Evolutionary conservation across 2,888 invertebrate genomes (phyloP).

Genomic region (Lottia scabra): DNA sequence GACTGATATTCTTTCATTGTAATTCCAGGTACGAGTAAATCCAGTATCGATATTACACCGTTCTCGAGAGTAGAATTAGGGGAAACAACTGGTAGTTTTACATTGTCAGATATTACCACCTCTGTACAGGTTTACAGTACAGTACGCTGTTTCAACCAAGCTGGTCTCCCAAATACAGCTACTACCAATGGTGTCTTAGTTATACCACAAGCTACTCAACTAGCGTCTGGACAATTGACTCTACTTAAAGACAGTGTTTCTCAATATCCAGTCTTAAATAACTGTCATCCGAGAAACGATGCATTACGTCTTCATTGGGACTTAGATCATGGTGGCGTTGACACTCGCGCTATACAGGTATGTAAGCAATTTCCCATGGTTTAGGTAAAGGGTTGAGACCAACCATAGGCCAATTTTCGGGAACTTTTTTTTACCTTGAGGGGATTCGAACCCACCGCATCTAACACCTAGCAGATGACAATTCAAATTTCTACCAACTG

Average conservation of each 20-base stretch:
- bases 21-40: too few species aligned
- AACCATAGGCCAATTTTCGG: too few species aligned
- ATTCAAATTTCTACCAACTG: too few species aligned
- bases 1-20: too few species aligned
- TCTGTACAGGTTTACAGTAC: slow-evolving; percentile 19
- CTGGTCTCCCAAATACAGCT: slow-evolving; percentile 14
- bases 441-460: too few species aligned
- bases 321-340: background rate
- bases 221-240: background rate
- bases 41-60: background rate
- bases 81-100: background rate
- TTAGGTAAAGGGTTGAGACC: too few species aligned
- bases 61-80: background rate
- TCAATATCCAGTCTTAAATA: background rate
- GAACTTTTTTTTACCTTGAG: too few species aligned
- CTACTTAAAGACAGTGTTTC: background rate
- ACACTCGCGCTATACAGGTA: background rate
- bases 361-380: background rate
- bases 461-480: too few species aligned
- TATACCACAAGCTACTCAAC: background rate
- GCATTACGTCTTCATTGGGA: background rate
- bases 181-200: background rate
- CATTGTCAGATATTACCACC: background rate
- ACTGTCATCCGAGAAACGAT: background rate
- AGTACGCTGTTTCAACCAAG: slow-evolving; percentile 25